These are phyloP conservation scores for Diadophis punctatus DNA, from an alignment of 2,113 vertebrate genomes.

Conservation along the genomic window DNA sequence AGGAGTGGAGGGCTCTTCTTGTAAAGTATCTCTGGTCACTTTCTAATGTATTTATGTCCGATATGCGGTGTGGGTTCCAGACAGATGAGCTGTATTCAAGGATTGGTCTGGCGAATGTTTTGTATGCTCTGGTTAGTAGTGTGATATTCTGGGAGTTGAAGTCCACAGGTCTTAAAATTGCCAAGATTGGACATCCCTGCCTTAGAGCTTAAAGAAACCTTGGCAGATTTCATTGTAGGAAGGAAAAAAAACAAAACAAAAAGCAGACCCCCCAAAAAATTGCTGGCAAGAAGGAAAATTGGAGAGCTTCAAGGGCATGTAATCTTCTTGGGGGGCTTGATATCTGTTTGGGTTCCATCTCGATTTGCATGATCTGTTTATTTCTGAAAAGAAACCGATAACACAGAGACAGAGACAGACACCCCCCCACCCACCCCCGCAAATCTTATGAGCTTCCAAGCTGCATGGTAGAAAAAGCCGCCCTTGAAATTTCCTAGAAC, in stretches of 20 bases:
- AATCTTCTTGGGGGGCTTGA: background rate
- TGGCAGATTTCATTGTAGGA: no score
- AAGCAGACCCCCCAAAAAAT: background rate
- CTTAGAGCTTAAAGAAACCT: background rate
- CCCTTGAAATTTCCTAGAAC: background rate
- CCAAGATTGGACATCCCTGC: background rate
- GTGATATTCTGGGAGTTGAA: no score
- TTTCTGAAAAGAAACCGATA: background rate
- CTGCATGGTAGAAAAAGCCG: background rate
- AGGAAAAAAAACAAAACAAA: background rate
- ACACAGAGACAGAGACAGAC: background rate
- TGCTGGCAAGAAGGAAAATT: background rate
- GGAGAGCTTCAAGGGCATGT: background rate
- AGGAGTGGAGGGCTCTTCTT: no score
- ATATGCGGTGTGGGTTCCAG: no score
- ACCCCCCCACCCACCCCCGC: fast-evolving
- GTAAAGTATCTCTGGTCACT: no score
- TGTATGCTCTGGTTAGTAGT: no score
- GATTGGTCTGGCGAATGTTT: no score
- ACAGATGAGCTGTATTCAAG: no score
- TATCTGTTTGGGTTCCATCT: background rate
- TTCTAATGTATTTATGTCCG: no score
- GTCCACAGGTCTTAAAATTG: background rate
- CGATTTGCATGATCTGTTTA: background rate
- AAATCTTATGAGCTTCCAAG: background rate